Conservation (phyloP, 2,797 vertebrate genomes). For the Leptodactylus fallax region DNA sequence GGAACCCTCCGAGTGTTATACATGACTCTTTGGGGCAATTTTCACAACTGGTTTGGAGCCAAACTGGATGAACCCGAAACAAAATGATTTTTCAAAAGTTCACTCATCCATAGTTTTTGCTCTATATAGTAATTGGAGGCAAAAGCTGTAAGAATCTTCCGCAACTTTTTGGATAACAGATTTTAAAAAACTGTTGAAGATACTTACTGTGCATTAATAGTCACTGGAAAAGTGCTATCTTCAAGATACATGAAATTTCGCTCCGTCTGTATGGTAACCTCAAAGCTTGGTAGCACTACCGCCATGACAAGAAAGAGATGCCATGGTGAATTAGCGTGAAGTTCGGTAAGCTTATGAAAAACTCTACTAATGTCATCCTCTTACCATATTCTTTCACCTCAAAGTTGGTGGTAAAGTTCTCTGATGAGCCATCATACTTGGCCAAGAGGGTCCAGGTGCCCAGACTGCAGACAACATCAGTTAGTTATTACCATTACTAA, state of each 20-base stretch:
- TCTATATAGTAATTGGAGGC: too few species aligned
- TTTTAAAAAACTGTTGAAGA: background rate
- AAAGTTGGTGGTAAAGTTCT: conserved; percentile 23
- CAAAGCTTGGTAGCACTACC: conserved; percentile 75
- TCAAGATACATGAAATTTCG: conserved; percentile 76
- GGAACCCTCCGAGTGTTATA: too few species aligned
- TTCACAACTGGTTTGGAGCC: too few species aligned
- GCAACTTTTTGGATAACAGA: background rate
- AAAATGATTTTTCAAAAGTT: background rate
- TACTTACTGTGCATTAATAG: conserved; percentile 20
- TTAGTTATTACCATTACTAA: too few species aligned
- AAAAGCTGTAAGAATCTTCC: background rate
- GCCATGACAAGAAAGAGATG: background rate
- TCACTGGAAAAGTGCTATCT: conserved; percentile 62
- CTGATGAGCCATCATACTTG: background rate
- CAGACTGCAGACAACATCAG: background rate
- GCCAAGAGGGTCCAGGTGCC: conserved; percentile 23
- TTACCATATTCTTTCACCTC: conserved; percentile 55
- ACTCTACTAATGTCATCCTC: background rate
- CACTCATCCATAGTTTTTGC: background rate
- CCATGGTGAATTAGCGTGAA: background rate
- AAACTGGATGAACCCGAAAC: too few species aligned
- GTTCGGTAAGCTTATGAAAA: background rate
- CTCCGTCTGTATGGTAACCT: conserved; percentile 67
- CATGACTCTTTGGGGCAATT: too few species aligned